Evolutionary conservation across 1,140 invertebrate genomes (phyloP).

Genomic region (Pseudomyrmex sp.): DNA sequence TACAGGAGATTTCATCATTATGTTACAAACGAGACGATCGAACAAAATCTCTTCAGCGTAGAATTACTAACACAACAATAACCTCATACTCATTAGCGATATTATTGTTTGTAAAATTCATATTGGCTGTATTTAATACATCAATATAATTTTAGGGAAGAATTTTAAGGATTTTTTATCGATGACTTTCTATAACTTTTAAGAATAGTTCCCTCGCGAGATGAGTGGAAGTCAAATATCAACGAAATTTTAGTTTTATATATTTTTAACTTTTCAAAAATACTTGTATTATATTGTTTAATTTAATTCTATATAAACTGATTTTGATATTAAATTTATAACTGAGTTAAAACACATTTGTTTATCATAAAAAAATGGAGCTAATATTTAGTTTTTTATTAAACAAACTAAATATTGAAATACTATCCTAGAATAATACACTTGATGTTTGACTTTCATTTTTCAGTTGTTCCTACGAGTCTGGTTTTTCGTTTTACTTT

Average conservation of each 20-base stretch:
- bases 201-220: constrained; percentile 21
- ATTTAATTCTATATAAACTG: not conserved
- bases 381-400: too few relatives aligned
- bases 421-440: too few relatives aligned
- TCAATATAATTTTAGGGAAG: constrained; percentile 74
- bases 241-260: constrained; percentile 6
- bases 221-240: constrained; percentile 34
- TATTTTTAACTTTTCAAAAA: constrained; percentile 2
- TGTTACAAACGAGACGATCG: constrained; percentile 43
- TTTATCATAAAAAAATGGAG: too few relatives aligned
- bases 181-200: constrained; percentile 66
- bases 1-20: too few relatives aligned
- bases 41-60: constrained; percentile 24
- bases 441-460: constrained; percentile 26
- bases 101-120: constrained; percentile 74
- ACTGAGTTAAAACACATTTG: not conserved
- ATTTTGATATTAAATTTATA: not conserved
- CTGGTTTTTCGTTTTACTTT: constrained; percentile 13
- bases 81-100: constrained; percentile 70
- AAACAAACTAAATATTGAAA: too few relatives aligned
- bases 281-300: constrained; percentile 3
- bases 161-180: constrained; percentile 69
- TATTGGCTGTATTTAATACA: constrained; percentile 70
- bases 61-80: constrained; percentile 49
- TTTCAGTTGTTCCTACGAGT: constrained; percentile 30